Conservation (phyloP, 2,113 vertebrate genomes). For the Ciconia stormi region DNA sequence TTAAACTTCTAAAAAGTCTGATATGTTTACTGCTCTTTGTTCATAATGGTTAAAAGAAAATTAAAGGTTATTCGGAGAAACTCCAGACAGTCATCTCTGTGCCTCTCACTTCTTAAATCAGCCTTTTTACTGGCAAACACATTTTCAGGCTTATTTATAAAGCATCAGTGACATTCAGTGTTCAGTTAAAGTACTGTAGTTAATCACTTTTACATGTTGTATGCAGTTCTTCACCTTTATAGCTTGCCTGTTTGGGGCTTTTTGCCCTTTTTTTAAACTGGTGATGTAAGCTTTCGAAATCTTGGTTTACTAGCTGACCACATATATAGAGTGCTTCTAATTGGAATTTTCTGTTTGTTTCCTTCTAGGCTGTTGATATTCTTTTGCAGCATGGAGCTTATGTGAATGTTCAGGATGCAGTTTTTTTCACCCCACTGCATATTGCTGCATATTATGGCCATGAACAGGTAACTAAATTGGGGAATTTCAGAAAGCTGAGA, state of each 20-base stretch:
- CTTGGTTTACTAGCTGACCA: not conserved
- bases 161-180: conserved; percentile 29
- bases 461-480: conserved; percentile 76
- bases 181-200: not conserved
- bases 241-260: not conserved
- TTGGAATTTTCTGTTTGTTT: not conserved
- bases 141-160: not conserved
- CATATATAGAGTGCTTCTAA: not conserved
- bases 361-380: conserved; percentile 82
- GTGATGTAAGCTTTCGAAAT: not conserved
- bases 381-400: conserved; percentile 90
- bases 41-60: conserved; percentile 7
- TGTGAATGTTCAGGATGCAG: conserved; percentile 90
- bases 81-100: not conserved
- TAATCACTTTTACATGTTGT: not conserved
- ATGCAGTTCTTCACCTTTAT: not conserved
- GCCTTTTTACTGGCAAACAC: not conserved
- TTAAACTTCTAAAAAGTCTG: not conserved
- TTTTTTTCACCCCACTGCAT: conserved; percentile 92
- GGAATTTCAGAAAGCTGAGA: not conserved
- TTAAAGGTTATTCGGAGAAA: not conserved
- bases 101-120: not conserved
- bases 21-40: not conserved
- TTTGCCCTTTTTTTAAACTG: not conserved
- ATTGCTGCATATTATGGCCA: conserved; percentile 86